Percentiles rank a stretch among this genome's conserved stretches.
These are phyloP conservation scores for Meloidogyne floridensis DNA, from an alignment of 1,140 invertebrate species.

Conservation along the genomic window DNA sequence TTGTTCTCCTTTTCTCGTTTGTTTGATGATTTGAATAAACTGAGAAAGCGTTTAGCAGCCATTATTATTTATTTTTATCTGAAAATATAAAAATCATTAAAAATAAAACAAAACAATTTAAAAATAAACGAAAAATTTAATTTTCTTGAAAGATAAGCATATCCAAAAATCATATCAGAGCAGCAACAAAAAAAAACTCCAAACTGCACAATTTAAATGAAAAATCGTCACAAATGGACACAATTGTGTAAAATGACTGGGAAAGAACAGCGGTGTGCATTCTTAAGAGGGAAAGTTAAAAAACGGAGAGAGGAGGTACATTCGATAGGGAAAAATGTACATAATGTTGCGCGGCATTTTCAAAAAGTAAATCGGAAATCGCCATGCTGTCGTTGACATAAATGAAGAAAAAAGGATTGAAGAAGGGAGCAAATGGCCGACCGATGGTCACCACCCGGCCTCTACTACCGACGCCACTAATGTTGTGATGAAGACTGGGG, in stretches of 20 bases:
- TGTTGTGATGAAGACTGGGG: background rate
- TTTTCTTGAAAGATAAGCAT: background rate
- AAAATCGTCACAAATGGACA: background rate
- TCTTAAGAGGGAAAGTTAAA: background rate
- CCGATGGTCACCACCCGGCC: background rate
- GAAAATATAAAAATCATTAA: background rate
- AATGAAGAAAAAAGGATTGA: background rate
- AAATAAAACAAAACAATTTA: too few species aligned
- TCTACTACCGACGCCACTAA: background rate
- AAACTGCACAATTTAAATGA: background rate
- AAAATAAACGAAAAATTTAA: too few species aligned
- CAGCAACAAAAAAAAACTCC: background rate
- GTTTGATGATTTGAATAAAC: constrained; percentile 69
- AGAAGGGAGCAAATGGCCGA: constrained; percentile 2
- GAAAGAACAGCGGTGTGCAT: background rate
- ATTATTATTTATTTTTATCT: background rate
- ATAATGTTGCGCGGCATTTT: constrained; percentile 1
- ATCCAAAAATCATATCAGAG: background rate
- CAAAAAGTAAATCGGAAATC: constrained; percentile 9
- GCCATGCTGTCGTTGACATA: background rate
- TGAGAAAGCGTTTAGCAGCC: constrained; percentile 69
- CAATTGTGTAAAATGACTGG: constrained; percentile 1
- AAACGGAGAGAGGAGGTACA: background rate
- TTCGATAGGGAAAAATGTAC: background rate
- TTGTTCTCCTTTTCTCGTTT: background rate